phyloP scores from a whole-genome alignment of 2,797 vertebrate genomes.

The Rhinella marina region DNA sequence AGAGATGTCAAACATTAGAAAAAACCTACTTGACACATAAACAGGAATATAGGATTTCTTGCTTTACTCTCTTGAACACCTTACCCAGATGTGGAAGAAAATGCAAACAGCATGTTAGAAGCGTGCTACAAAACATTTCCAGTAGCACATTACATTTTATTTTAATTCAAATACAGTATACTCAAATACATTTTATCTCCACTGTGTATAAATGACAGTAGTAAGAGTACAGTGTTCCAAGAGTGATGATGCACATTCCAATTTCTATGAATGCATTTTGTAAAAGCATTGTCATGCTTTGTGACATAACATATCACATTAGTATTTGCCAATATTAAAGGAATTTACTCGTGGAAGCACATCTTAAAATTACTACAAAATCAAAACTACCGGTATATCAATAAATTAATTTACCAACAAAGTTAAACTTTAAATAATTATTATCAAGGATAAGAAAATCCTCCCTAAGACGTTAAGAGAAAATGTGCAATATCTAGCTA shows the following conservation, averaged over 20 bases:
- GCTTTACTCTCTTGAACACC: conserved; percentile 41
- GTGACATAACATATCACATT: neutral
- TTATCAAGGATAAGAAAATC: neutral
- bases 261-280: neutral
- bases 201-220: neutral
- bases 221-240: neutral
- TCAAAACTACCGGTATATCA: neutral
- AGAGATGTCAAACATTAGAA: conserved; percentile 28
- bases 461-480: neutral
- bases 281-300: conserved; percentile 16
- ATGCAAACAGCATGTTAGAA: conserved; percentile 51
- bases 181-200: conserved; percentile 18
- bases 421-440: neutral
- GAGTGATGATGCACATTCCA: conserved; percentile 10
- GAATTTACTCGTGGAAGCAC: conserved; percentile 1
- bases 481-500: neutral
- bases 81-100: conserved; percentile 54
- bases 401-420: neutral
- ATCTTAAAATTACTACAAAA: neutral
- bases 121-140: conserved; percentile 53
- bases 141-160: conserved; percentile 37
- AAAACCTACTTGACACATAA: conserved; percentile 43
- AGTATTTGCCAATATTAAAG: neutral
- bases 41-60: conserved; percentile 29
- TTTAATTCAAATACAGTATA: conserved; percentile 36